Base-by-base conservation (phyloP, 92 coral and sea anemone genomes). In the Actinernus sp. region DNA sequence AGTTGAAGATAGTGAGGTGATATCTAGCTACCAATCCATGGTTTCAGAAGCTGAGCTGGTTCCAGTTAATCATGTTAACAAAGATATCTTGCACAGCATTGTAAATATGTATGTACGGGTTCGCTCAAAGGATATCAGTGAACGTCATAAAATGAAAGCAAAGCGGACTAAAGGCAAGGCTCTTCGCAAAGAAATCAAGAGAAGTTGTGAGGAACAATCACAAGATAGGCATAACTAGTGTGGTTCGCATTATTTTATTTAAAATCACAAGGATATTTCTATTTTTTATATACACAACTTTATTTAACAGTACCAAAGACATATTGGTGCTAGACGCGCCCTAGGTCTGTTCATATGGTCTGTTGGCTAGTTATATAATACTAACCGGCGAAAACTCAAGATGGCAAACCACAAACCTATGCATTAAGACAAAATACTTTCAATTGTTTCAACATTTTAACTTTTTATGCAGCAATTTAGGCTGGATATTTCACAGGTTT, bases 1-100 rank as follows among this genome's bases (percentile, higher is more conserved):
- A 62, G 32, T 62, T 2, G 36, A 18, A 24, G 70, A 62, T 41
- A 62, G 70, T 62, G 70, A 62, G 39, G 11, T 62, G 70, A 23
- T 62, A 5, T 12, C 70, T 14, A 19, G 44, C 44, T 62, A 41
- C 44, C 4, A 62, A 26, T 62, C 36, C 24, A 40, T 62, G 52
- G 31, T 40, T 24, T 44, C 56, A 9, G 68, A 61, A 16, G 12
- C 68, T 24, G 68, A 61, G 34, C 31, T 36, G 50, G 55, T 19
- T 24, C 68, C 55, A 37, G 20, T 0, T 6, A 18, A 28, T 21
- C 38, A 20, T 28, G 34, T 28, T 2, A 8, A 17, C 13, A 53
- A 20, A 6, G 60, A 53, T 53, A 14, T 53, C 18, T 28, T 53
- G 31, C 60, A 53, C 27, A 32, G 14, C 17, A 53, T 53, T 3